Evolutionary conservation across 2,888 invertebrate genomes (phyloP), one percentile per base, ranked within the genome.

Genomic region (Penaeus monodon): DNA sequence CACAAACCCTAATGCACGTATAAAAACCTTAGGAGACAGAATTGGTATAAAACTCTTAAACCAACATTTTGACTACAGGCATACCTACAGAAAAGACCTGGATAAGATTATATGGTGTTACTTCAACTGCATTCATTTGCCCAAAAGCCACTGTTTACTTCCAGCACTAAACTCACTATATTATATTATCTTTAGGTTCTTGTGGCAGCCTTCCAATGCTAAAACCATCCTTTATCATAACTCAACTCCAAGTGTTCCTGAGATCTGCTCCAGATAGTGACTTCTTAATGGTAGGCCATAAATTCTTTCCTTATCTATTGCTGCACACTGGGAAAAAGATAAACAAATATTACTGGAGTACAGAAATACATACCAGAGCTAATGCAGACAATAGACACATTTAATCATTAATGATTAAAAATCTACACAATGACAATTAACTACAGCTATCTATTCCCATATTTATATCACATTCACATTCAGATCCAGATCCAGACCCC

Each of bases 261-360:
- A 90, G 44, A 90, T 77, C 81, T 90, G 90, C 49, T 85, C 87
- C 49, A 90, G 81, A 74, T 90, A 90, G 10, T 85, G 88, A 63
- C 90, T 90, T 66, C 87, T 80, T 33, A 90, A 83, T 22, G 90
- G 90, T 38, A 90, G 87, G 33, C 88, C 87, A 38, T 87, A 87
- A 22, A 81, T 81, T 29, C 88, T 77, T 64, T 88, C 88, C 44
- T 87, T 74, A 81, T 88, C 87, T 44, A 90, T 85, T 33, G 88
- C 87, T 73, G 79, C 85, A 85, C 90, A 90, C 88, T 90, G 80
- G 14, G 44, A 22, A 68, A n/a, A 81, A 68, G 17, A 24, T 4
- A n/a, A 44, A 77, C 17, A 27, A 27, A 38, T 77, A 33, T 57
- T 57, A 57, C 14, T 57, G 17, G 10, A 57, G 1, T 57, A 70